Evolutionary conservation across 1,140 invertebrate genomes (phyloP), one percentile per base, ranked within the genome.

Genomic region (Grapholita molesta): DNA sequence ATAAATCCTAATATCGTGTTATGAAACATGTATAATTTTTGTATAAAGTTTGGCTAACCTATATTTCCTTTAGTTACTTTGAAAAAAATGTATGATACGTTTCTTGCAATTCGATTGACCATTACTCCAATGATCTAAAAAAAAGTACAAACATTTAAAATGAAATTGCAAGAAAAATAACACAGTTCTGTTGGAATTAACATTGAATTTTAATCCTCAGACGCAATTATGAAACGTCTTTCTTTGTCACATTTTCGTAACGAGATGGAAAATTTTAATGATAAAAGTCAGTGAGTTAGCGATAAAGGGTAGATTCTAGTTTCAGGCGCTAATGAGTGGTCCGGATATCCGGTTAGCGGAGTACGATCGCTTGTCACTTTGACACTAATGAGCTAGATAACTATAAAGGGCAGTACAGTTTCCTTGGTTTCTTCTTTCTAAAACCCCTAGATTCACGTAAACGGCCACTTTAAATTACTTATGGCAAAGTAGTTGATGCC

Each of bases 201-300:
- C 38, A 15, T 21, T 48, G 42, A 21, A 15, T 48, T 48, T 15
- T 48, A 48, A 48, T 21, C 42, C 18, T 18, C 18, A 48, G 42
- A 48, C 18, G n/a, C 42, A 15, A 48, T 48, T 48, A 48, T 48
- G 15, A 38, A 6, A 18, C 42, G n/a, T 18, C 42, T 48, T 48
- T 48, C 42, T 48, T 48, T 48, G 42, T 48, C 18, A 48, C 42
- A 48, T 21, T 48, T 48, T 48, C 6, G 42, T 21, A 48, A 21
- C 42, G 42, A 48, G 42, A 48, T 21, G 42, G 42, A 48, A 21
- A 48, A 48, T 28, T 61, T n/a, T 61, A 61, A 61, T 61, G 55
- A 25, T 61, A 25, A 61, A 61, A 61, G 6, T 48, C 18, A 48
- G 42, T 21, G 42, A 48, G 42, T 48, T 48, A 48, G 42, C 42